phyloP scores from a whole-genome alignment of 2,797 vertebrate species.

The Tokudaia tokunoshimensis region DNA sequence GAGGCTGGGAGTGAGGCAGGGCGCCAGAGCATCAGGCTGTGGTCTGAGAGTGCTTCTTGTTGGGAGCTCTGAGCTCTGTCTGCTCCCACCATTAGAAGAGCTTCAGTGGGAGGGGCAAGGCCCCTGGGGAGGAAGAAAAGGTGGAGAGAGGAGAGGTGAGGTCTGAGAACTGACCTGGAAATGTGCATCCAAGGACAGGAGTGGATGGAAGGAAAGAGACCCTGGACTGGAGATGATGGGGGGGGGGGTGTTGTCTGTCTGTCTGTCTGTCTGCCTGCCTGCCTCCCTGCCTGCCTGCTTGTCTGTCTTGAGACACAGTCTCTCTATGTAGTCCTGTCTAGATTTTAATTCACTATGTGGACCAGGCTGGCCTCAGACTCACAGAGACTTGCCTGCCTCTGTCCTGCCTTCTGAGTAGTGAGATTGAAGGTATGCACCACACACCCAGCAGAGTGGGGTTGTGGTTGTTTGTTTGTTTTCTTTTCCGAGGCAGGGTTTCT shows the following conservation, averaged over 20 bases:
- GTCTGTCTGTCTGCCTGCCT: background rate
- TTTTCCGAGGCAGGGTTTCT: background rate
- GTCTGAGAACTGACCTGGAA: background rate
- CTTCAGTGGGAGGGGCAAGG: background rate
- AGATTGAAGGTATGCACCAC: background rate
- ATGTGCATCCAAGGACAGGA: background rate
- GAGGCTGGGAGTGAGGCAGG: background rate
- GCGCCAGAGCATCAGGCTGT: constrained; percentile 21
- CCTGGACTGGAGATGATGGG: too few species aligned
- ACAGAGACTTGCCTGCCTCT: background rate
- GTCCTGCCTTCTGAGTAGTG: background rate
- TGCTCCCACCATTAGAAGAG: background rate
- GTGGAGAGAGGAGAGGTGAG: background rate
- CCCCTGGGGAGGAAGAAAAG: background rate
- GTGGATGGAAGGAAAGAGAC: background rate
- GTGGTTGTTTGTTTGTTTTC: background rate
- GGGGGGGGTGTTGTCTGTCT: too few species aligned
- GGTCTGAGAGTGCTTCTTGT: constrained; percentile 56
- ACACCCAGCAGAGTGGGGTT: background rate
- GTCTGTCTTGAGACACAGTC: background rate
- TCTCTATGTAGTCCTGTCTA: background rate
- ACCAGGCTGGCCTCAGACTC: background rate
- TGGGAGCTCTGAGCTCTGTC: background rate
- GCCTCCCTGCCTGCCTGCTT: background rate
- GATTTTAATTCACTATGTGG: background rate